Conservation (phyloP, 1,140 invertebrate genomes). For the Plectus sambesii region DNA sequence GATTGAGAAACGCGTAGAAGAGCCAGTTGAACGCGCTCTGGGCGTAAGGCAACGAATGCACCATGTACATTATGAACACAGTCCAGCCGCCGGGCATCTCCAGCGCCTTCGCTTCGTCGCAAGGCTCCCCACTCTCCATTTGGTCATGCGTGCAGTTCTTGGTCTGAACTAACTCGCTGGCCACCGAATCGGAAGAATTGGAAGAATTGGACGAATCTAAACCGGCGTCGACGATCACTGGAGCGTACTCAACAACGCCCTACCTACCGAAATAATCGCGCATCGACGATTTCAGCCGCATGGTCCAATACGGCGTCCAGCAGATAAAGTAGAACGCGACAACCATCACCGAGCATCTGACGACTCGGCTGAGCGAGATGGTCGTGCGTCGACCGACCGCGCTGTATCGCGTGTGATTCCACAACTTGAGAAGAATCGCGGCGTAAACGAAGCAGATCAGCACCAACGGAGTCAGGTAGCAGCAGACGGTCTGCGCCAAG, state of each 20-base stretch:
- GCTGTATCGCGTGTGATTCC: conserved; percentile 32
- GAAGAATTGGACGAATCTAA: no score
- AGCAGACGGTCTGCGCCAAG: conserved; percentile 24
- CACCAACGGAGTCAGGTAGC: conserved; percentile 32
- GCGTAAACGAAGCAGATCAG: conserved; percentile 36
- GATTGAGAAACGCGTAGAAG: conserved; percentile 41
- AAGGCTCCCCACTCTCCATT: no score
- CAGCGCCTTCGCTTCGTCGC: conserved; percentile 8
- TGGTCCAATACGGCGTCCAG: conserved; percentile 37
- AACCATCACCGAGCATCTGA: conserved; percentile 40
- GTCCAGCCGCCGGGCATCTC: conserved; percentile 1
- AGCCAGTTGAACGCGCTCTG: conserved; percentile 43
- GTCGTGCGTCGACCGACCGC: conserved; percentile 32
- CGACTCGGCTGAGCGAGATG: conserved; percentile 33
- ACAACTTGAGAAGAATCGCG: conserved; percentile 32
- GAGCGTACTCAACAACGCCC: no score
- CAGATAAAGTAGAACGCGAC: conserved; percentile 42
- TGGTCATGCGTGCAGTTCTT: no score
- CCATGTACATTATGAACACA: conserved; percentile 30
- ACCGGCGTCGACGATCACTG: no score
- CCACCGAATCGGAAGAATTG: no score
- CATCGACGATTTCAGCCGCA: no score
- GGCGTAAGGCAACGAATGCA: conserved; percentile 36
- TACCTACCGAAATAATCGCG: no score
- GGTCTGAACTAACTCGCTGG: no score